Evolutionary conservation across 2,888 invertebrate genomes (phyloP).

Genomic region (Pristionchus fissidentatus): DNA sequence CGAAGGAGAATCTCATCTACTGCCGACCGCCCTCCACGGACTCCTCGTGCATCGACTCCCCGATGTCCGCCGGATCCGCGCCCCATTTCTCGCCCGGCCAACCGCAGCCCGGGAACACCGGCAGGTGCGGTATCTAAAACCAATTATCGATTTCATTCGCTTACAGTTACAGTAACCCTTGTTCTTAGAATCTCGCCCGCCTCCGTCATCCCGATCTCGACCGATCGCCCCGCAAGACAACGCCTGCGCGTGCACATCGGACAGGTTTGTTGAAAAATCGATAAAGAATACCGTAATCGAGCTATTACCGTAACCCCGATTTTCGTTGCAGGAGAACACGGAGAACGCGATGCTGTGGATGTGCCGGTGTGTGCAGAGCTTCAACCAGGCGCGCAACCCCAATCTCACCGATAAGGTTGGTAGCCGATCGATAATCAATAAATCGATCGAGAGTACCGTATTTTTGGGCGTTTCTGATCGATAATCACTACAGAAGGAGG

Average conservation of each 20-base stretch:
- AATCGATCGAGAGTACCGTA: background rate
- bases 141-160: background rate
- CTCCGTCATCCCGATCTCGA: constrained; percentile 34
- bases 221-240: constrained; percentile 59
- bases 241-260: constrained; percentile 55
- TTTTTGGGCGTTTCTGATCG: too few relatives aligned
- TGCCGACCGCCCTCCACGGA: constrained; percentile 62
- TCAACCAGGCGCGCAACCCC: background rate
- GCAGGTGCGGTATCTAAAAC: background rate
- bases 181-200: constrained; percentile 28
- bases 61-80: constrained; percentile 70
- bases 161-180: too few relatives aligned
- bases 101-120: constrained; percentile 62
- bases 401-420: constrained; percentile 7
- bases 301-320: constrained; percentile 45
- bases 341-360: constrained; percentile 71
- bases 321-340: constrained; percentile 47
- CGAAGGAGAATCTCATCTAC: constrained; percentile 42
- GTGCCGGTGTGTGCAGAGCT: constrained; percentile 65
- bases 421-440: background rate
- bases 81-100: constrained; percentile 67
- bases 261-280: constrained; percentile 53
- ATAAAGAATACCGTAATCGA: constrained; percentile 38
- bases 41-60: constrained; percentile 68
- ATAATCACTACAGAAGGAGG: constrained; percentile 14